A percentile compares a stretch with the other conserved stretches of the same genome.
phyloP scores from a whole-genome alignment of 2,113 vertebrate genomes.

The Chlorodrepanis virens region DNA sequence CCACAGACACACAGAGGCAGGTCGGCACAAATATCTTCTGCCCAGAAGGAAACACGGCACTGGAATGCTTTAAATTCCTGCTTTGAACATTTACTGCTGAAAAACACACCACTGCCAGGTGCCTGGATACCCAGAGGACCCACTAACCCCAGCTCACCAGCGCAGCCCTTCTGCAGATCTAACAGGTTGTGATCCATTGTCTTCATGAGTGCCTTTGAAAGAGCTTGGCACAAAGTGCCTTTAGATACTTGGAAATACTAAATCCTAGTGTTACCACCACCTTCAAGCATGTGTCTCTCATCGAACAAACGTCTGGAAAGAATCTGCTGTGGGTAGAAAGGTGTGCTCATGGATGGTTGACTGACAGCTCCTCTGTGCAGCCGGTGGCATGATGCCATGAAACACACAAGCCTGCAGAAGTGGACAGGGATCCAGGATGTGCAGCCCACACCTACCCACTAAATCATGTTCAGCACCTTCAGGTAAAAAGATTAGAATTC shows the following conservation, averaged over 20 bases:
- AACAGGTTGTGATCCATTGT: neutral
- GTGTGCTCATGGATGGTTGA: fast-evolving
- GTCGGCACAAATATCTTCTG: neutral
- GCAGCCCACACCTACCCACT: neutral
- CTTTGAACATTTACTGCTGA: neutral
- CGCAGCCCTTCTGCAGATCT: neutral
- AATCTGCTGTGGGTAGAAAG: neutral
- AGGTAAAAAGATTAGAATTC: neutral
- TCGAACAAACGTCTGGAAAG: neutral
- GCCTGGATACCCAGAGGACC: neutral
- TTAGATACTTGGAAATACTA: neutral
- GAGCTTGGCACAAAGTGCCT: neutral
- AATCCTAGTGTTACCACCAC: neutral
- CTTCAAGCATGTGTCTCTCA: neutral
- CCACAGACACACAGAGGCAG: neutral
- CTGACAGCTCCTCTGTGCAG: neutral
- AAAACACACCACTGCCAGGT: neutral
- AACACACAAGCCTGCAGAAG: neutral
- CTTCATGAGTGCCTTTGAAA: neutral
- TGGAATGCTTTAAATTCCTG: neutral
- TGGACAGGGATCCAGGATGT: neutral
- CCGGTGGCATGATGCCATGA: too few relatives aligned
- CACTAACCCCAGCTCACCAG: neutral
- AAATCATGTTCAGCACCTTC: neutral
- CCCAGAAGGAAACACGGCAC: neutral